phyloP scores from a whole-genome alignment of 2,113 vertebrate species.

The Plestiodon gilberti region DNA sequence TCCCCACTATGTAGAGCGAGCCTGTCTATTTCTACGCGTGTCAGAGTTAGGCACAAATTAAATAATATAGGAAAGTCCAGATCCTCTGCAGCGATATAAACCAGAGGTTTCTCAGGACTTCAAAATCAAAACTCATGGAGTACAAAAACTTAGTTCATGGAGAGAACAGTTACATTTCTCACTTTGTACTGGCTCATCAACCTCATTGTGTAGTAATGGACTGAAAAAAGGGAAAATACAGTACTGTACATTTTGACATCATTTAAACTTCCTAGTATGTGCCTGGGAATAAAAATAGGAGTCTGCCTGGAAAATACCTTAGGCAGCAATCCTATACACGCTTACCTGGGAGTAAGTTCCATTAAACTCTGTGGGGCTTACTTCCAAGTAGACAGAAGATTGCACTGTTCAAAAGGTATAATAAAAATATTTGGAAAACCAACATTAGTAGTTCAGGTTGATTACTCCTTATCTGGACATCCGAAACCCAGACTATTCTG shows the following conservation, averaged over 20 bases:
- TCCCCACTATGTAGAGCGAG: not conserved
- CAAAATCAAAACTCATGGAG: not conserved
- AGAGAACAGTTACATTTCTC: not conserved
- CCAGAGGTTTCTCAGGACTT: not conserved
- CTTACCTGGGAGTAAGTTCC: no score
- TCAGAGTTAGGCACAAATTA: not conserved
- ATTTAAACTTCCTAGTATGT: not conserved
- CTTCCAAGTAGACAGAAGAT: no score
- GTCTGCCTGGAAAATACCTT: not conserved
- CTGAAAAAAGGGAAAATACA: not conserved
- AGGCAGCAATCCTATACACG: not conserved
- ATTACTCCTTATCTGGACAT: no score
- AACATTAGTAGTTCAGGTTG: not conserved
- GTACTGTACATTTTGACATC: not conserved
- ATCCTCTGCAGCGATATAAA: accelerated
- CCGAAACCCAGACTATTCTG: no score
- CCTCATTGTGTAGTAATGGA: not conserved
- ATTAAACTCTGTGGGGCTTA: no score
- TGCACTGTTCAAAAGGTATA: no score
- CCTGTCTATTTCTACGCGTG: not conserved
- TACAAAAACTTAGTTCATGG: not conserved
- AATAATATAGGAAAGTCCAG: accelerated
- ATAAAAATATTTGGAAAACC: not conserved
- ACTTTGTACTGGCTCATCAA: not conserved
- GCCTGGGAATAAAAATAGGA: not conserved